phyloP scores from a whole-genome alignment of 2,888 invertebrate genomes.

The Drosophila nigricruria region DNA sequence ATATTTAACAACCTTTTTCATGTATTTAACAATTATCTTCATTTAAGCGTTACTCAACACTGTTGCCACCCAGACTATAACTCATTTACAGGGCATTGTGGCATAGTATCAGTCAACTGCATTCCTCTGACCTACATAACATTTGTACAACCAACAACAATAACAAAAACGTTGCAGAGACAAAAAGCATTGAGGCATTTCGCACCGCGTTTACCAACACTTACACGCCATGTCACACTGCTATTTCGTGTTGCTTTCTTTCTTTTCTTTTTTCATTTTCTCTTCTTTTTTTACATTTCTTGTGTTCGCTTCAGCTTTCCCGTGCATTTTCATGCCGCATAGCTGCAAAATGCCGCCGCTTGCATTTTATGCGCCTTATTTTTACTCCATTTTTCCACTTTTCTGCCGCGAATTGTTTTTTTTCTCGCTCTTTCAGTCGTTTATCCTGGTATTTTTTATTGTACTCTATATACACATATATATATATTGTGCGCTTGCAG shows the following conservation, averaged over 20 bases:
- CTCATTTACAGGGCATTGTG: slow-evolving; percentile 29
- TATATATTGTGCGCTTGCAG: slow-evolving; percentile 25
- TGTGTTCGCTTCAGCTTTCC: slow-evolving; percentile 32
- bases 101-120: slow-evolving; percentile 37
- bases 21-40: neutral
- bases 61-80: neutral
- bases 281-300: slow-evolving; percentile 27
- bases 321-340: slow-evolving; percentile 64
- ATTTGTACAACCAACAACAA: slow-evolving; percentile 35
- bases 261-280: slow-evolving; percentile 18
- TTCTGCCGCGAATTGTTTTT: slow-evolving; percentile 17
- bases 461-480: slow-evolving; percentile 18
- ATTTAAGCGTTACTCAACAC: neutral
- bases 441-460: slow-evolving; percentile 55
- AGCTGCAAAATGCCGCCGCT: slow-evolving; percentile 67
- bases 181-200: slow-evolving; percentile 60
- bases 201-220: slow-evolving; percentile 73
- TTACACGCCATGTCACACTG: slow-evolving; percentile 59
- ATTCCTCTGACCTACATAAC: slow-evolving; percentile 70
- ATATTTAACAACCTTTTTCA: neutral
- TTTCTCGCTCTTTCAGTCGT: slow-evolving; percentile 19
- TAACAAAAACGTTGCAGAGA: slow-evolving; percentile 23
- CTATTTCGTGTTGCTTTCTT: slow-evolving; percentile 33
- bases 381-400: slow-evolving; percentile 25
- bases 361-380: slow-evolving; percentile 63